Evolutionary conservation across 2,113 vertebrate genomes (phyloP).

Genomic region (Empidonax alnorum): DNA sequence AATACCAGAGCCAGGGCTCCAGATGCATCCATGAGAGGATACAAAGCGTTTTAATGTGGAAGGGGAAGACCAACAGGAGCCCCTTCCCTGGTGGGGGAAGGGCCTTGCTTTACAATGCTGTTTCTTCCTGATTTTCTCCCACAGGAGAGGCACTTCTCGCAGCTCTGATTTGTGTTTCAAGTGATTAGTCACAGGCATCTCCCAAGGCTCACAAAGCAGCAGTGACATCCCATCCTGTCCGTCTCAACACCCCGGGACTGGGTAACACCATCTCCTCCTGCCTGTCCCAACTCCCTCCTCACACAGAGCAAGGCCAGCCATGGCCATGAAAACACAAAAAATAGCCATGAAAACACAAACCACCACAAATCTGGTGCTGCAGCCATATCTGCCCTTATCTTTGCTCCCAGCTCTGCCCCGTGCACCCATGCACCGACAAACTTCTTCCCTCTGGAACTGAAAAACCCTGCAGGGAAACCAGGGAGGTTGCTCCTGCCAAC

Average conservation of each 20-base stretch:
- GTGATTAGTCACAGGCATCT: neutral
- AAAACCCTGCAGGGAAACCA: neutral
- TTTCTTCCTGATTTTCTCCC: neutral
- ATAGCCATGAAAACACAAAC: neutral
- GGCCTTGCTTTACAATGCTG: neutral
- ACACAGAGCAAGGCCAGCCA: neutral
- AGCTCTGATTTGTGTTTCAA: neutral
- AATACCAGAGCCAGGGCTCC: neutral
- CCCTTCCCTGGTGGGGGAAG: neutral
- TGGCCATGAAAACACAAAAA: neutral
- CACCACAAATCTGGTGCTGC: fast-evolving
- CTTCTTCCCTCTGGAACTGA: neutral
- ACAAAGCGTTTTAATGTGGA: fast-evolving
- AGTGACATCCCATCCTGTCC: neutral
- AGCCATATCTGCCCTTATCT: neutral
- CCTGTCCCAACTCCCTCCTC: neutral
- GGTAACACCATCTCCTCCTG: neutral
- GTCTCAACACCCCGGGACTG: fast-evolving
- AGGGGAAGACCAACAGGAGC: neutral
- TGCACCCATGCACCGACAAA: fast-evolving
- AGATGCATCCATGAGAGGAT: neutral
- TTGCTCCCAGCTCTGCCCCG: neutral
- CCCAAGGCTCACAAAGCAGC: neutral
- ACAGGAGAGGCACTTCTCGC: fast-evolving
- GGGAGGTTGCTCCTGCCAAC: neutral